These are phyloP conservation scores for Pectinophora gossypiella DNA, from an alignment of 1,140 invertebrate species.

Conservation along the genomic window DNA sequence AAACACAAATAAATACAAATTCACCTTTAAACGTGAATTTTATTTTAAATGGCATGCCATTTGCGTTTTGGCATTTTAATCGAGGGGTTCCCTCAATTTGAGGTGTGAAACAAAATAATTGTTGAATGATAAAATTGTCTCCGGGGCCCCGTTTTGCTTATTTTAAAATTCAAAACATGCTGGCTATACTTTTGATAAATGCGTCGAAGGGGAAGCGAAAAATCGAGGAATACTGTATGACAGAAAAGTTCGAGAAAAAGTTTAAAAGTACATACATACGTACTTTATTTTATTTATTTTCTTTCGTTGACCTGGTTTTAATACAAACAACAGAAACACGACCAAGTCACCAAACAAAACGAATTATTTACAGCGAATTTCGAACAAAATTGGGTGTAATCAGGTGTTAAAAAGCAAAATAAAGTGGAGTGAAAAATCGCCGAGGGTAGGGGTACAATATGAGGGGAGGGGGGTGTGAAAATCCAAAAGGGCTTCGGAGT, in stretches of 20 bases:
- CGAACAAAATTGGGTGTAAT: constrained; percentile 5
- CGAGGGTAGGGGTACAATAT: not conserved
- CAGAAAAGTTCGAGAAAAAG: no score
- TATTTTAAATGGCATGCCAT: constrained; percentile 27
- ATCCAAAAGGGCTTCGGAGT: constrained; percentile 22
- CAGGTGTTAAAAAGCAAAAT: constrained; percentile 25
- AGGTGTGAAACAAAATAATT: constrained; percentile 9
- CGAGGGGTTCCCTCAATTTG: constrained; percentile 7
- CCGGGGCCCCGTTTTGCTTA: constrained; percentile 3
- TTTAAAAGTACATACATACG: no score
- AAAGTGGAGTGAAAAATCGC: constrained; percentile 11
- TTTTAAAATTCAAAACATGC: not conserved
- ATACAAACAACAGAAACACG: not conserved
- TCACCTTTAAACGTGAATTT: constrained; percentile 18
- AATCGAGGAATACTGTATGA: no score
- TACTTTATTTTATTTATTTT: no score
- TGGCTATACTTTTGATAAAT: no score
- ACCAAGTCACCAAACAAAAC: not conserved
- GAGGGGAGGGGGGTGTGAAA: constrained; percentile 7
- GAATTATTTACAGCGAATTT: not conserved
- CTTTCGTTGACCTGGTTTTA: no score
- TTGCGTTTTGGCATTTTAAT: constrained; percentile 29
- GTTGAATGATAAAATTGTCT: constrained; percentile 16
- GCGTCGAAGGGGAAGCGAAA: no score
- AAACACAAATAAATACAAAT: no score